Evolutionary conservation across 1,140 invertebrate genomes (phyloP), one percentile per base, ranked within the genome.

Genomic region (Bradynema listronoti): DNA sequence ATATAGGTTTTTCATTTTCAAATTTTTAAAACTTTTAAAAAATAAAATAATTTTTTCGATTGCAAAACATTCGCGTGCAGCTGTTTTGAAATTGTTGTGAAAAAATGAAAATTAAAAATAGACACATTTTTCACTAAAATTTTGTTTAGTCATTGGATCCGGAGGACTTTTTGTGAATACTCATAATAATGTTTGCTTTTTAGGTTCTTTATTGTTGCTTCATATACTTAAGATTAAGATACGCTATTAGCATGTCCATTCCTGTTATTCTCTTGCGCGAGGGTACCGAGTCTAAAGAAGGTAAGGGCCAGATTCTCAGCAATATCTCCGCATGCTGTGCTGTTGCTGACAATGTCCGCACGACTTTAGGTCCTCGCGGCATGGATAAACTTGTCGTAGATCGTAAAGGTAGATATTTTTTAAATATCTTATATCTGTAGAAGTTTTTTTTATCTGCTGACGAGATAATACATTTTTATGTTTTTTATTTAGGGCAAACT

Each of bases 301-400:
- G 94, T 34, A 92, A 91, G 74, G 86, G 88, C 3, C 94, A 99
- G 79, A 82, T 99, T 43, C 85, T 98, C 61, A 95, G 90, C 42
- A 99, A 99, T 80, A 98, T 99, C 80, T 96, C 91, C 86, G 95
- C 95, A n/a, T 99, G 95, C 79, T 88, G 91, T 81, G 84, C 87
- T 9, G 87, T 99, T 43, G 89, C 90, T 19, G 94, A 98, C 84
- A 88, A 91, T 52, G 88, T 91, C 30, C 84, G 91, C 42, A 97
- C 95, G 16, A 99, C 95, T 2, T 82, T 99, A 7, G 95, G 95
- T 58, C 95, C 95, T 43, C 84, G 94, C 32, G 95, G 95, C 33
- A 95, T 99, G 93, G 95, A 99, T 80, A 99, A 99, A 80, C 83
- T 99, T 24, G 95, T 99, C 73, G 91, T 98, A 1, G 87, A 92